Evolutionary conservation across 2,888 invertebrate species (phyloP).

Genomic region (Neelides folsomi): DNA sequence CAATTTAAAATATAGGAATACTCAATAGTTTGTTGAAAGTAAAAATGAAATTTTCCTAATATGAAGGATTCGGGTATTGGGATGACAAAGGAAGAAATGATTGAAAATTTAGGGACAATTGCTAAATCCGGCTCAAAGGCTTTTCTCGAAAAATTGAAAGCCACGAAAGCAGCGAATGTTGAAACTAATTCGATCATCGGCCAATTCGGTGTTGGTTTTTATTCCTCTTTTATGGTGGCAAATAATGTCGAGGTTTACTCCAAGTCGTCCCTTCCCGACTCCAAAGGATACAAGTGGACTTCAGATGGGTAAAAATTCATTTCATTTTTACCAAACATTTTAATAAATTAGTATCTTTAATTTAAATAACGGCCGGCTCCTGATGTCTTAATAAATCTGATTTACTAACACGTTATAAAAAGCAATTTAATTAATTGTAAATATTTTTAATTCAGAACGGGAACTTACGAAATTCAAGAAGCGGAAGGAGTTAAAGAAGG

Average conservation of each 20-base stretch:
- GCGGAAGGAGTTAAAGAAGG: constrained; percentile 73
- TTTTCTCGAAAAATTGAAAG: constrained; percentile 70
- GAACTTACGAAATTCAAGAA: constrained; percentile 75
- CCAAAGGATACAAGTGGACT: constrained; percentile 64
- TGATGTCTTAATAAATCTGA: not conserved
- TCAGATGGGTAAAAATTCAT: constrained; percentile 94
- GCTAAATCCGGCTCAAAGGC: constrained; percentile 93
- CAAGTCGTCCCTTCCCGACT: constrained; percentile 49
- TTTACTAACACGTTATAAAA: too few species aligned
- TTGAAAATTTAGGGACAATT: constrained; percentile 84
- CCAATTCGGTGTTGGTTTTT: constrained; percentile 97
- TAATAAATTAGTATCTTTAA: not conserved
- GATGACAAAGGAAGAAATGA: constrained; percentile 83
- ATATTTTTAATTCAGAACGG: constrained; percentile 46
- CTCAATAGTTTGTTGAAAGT: not conserved
- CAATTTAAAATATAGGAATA: not conserved
- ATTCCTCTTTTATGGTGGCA: constrained; percentile 95
- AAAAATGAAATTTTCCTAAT: constrained; percentile 10
- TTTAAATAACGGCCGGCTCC: not conserved
- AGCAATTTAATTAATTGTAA: too few species aligned
- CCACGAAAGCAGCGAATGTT: constrained; percentile 37
- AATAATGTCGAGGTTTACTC: constrained; percentile 87
- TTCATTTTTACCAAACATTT: too few species aligned
- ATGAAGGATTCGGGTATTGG: constrained; percentile 80
- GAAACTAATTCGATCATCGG: constrained; percentile 72